Evolutionary conservation across 2,888 invertebrate genomes (phyloP).

Genomic region (Ophion obscuratus): DNA sequence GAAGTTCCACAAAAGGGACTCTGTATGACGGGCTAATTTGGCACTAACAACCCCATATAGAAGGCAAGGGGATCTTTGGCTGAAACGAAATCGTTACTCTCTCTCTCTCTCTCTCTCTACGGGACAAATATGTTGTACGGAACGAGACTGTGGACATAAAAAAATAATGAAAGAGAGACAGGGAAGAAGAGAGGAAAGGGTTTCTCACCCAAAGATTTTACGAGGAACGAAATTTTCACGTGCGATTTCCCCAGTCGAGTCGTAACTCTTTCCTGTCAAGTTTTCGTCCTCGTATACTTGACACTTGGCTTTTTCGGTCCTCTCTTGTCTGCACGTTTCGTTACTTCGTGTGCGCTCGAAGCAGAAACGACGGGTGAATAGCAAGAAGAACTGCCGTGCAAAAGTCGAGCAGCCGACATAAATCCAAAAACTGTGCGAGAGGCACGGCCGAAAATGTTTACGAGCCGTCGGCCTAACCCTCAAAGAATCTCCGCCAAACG

Average conservation of each 20-base stretch:
- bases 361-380: neutral
- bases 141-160: too few species aligned
- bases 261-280: slow-evolving; percentile 43
- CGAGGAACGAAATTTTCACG: slow-evolving; percentile 56
- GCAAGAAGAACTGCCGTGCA: slow-evolving; percentile 12
- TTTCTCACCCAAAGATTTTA: slow-evolving; percentile 50
- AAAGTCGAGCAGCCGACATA: slow-evolving; percentile 4
- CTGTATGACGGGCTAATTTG: too few species aligned
- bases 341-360: neutral
- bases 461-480: slow-evolving; percentile 51
- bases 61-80: too few species aligned
- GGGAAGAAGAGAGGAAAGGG: neutral
- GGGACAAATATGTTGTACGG: too few species aligned
- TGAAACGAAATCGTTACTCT: too few species aligned
- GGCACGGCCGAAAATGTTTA: slow-evolving; percentile 60
- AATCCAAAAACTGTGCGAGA: slow-evolving; percentile 49
- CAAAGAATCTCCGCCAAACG: slow-evolving; percentile 36
- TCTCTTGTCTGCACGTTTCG: neutral
- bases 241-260: slow-evolving; percentile 47
- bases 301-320: neutral
- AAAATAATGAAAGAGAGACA: too few species aligned
- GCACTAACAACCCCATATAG: too few species aligned
- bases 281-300: slow-evolving; percentile 21
- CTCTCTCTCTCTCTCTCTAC: too few species aligned
- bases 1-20: too few species aligned